phyloP scores from a whole-genome alignment of 2,888 invertebrate species.

The Thymelicus acteon region DNA sequence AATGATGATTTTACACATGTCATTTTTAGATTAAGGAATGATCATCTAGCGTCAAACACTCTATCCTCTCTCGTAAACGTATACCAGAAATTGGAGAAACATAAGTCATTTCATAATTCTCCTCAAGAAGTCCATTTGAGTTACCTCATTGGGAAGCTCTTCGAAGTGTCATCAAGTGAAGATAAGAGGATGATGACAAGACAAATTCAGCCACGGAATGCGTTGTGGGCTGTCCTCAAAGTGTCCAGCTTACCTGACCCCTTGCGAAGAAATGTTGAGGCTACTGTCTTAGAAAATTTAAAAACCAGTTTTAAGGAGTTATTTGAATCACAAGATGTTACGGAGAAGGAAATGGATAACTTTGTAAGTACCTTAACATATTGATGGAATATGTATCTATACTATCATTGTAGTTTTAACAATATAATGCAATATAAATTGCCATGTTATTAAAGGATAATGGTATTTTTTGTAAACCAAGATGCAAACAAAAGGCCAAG shows the following conservation, averaged over 20 bases:
- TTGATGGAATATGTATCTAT: not conserved
- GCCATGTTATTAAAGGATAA: too few species aligned
- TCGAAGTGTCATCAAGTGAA: conserved; percentile 53
- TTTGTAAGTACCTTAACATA: conserved; percentile 6
- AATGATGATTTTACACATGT: conserved; percentile 5
- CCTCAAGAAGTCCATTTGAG: conserved; percentile 63
- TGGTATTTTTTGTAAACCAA: too few species aligned
- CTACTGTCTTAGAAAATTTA: conserved; percentile 13
- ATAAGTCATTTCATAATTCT: conserved; percentile 53
- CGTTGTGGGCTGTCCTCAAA: conserved; percentile 59
- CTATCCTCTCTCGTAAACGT: conserved; percentile 57
- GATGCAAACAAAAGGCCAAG: too few species aligned
- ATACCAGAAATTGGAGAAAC: conserved; percentile 57
- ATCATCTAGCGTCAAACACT: conserved; percentile 54
- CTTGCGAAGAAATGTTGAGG: conserved; percentile 30
- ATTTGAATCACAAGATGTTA: conserved; percentile 10
- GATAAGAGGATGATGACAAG: conserved; percentile 59
- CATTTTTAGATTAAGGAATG: conserved; percentile 52
- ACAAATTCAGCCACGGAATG: conserved; percentile 53
- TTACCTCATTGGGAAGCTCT: conserved; percentile 57
- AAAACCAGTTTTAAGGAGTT: conserved; percentile 9
- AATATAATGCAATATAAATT: too few species aligned
- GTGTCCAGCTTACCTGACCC: conserved; percentile 57
- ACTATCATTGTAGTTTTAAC: too few species aligned
- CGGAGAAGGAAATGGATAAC: conserved; percentile 7